Evolutionary conservation across 2,888 invertebrate genomes (phyloP).

Genomic region (Geotrupes spiniger): DNA sequence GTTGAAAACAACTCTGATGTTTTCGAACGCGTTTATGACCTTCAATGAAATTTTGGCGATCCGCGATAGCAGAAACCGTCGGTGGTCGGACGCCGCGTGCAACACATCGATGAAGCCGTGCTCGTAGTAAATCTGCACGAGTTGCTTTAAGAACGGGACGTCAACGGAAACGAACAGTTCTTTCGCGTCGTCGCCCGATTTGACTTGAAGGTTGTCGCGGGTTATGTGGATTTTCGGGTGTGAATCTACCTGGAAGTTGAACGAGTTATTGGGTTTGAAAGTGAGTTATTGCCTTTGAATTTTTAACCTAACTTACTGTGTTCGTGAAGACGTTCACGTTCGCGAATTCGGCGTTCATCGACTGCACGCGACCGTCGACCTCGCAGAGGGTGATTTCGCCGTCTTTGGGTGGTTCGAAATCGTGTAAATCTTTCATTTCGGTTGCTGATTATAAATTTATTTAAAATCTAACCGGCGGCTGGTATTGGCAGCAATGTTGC

Average conservation of each 20-base stretch:
- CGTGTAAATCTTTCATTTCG: slow-evolving; percentile 41
- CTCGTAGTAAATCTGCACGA: slow-evolving; percentile 73
- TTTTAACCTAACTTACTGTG: slow-evolving; percentile 50
- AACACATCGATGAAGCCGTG: slow-evolving; percentile 71
- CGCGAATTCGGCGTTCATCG: slow-evolving; percentile 56
- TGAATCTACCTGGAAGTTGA: slow-evolving; percentile 54
- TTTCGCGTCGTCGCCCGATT: slow-evolving; percentile 54
- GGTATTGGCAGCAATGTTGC: too few relatives aligned
- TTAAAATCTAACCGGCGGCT: too few relatives aligned
- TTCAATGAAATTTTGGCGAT: slow-evolving; percentile 56
- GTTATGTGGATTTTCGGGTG: slow-evolving; percentile 72
- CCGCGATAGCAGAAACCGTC: slow-evolving; percentile 44
- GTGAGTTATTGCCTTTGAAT: background rate
- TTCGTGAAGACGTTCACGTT: slow-evolving; percentile 58
- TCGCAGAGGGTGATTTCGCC: slow-evolving; percentile 62
- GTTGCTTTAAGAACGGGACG: slow-evolving; percentile 70
- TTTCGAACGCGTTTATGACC: slow-evolving; percentile 55
- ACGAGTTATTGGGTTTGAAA: too few relatives aligned
- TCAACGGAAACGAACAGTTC: slow-evolving; percentile 63
- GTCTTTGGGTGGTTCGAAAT: slow-evolving; percentile 40
- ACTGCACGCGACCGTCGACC: slow-evolving; percentile 62
- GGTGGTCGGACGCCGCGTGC: slow-evolving; percentile 57
- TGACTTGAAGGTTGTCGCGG: slow-evolving; percentile 59
- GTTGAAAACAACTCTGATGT: slow-evolving; percentile 56
- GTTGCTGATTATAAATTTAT: too few relatives aligned